Conservation (phyloP, 1,140 invertebrate genomes). For the Macrotrachela quadricornifera region DNA sequence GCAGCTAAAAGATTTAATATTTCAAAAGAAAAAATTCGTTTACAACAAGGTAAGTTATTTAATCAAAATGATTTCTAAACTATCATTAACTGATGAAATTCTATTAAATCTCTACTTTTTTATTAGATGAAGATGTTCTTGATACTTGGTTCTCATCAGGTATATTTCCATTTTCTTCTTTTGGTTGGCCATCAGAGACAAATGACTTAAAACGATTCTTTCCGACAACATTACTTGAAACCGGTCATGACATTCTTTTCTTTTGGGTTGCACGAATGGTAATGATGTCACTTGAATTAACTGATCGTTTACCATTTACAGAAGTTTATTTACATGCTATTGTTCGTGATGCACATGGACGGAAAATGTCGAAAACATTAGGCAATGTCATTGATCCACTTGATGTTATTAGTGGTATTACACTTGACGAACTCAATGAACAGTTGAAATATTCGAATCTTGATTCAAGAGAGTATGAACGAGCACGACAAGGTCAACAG, state of each 20-base stretch:
- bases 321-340: slow-evolving; percentile 81
- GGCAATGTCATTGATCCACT: slow-evolving; percentile 96
- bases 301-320: slow-evolving; percentile 69
- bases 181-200: slow-evolving; percentile 75
- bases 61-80: too few relatives aligned
- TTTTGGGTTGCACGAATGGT: slow-evolving; percentile 99
- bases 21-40: neutral
- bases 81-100: too few relatives aligned
- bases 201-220: slow-evolving; percentile 50
- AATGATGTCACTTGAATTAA: slow-evolving; percentile 70
- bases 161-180: slow-evolving; percentile 83
- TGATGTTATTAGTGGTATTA: slow-evolving; percentile 76
- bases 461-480: slow-evolving; percentile 63
- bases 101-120: too few relatives aligned
- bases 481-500: slow-evolving; percentile 49
- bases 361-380: slow-evolving; percentile 96
- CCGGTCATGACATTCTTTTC: slow-evolving; percentile 94
- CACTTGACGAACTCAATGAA: slow-evolving; percentile 37
- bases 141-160: slow-evolving; percentile 98
- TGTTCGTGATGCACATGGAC: slow-evolving; percentile 84
- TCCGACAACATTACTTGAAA: slow-evolving; percentile 75
- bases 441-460: slow-evolving; percentile 40
- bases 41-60: neutral
- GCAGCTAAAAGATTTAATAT: slow-evolving; percentile 39
- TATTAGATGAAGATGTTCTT: slow-evolving; percentile 82